Base-by-base conservation (phyloP, 2,797 vertebrate species). In the Cynopterus sphinx region DNA sequence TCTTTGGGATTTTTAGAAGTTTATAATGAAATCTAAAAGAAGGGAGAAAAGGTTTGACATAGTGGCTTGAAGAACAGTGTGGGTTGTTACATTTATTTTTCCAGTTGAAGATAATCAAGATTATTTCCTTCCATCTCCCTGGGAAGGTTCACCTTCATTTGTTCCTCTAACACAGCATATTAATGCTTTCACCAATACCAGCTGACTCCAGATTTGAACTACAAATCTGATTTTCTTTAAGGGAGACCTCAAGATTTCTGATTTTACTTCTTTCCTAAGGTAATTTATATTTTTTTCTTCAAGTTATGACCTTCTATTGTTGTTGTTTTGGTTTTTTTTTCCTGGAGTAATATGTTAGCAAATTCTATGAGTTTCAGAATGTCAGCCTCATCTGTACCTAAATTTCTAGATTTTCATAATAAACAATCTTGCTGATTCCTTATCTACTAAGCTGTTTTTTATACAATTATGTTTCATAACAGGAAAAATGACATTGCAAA, bases 201-300 rank as follows among this genome's bases (percentile, higher is more conserved):
- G 26, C 5, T 89, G 61, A 78, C 26, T 53, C 31, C 33, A 26
- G 36, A 24, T 74, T 83, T 61, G 36, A 87, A 63, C 41, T 87
- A 82, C 17, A 92, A 16, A 41, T 51, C 36, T 92, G 39, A 78
- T 43, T 96, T 94, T 59, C 91, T 92, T 86, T 22, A 74, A 90
- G 31, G 16, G 39, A 83, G 9, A 1, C 33, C 46, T 84, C 8
- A 63, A 43, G 43, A 55, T 67, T 92, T 91, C 71, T 71, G 4
- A 82, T 84, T 73, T 86, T 22, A 74, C 28, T 55, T 75, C 89
- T 51, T 94, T 89, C 51, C 68, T 36, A 36, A 59, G 51, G 13
- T 82, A 51, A 84, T 74, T 33, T 83, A 36, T 49, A 55, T 68
- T 79, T 78, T 86, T 84, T 77, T 19, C 39, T 49, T 46, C 46